phyloP scores from a whole-genome alignment of 2,797 vertebrate genomes.

The Cyclopterus lumpus region DNA sequence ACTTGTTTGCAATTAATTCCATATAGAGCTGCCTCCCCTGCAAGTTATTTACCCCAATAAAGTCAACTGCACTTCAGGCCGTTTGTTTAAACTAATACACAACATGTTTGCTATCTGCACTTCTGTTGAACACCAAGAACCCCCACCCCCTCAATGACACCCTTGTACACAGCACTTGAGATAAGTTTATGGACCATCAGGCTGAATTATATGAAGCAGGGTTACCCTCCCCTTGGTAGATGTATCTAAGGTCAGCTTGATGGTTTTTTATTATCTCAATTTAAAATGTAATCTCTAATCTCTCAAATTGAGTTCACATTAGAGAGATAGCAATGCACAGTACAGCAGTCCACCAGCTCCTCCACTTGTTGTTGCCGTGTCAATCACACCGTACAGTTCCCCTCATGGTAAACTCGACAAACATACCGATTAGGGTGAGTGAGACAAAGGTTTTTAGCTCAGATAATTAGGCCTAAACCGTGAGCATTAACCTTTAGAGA shows the following conservation, averaged over 20 bases:
- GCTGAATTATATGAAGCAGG: constrained; percentile 14
- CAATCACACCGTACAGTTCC: not conserved
- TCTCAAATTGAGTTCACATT: constrained; percentile 9
- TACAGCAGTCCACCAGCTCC: constrained; percentile 9
- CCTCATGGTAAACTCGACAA: not conserved
- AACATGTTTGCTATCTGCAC: constrained; percentile 63
- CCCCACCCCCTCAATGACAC: constrained; percentile 1
- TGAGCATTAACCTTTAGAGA: not conserved
- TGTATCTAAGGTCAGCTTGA: not conserved
- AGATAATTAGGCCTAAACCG: not conserved
- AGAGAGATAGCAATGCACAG: constrained; percentile 12
- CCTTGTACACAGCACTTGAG: constrained; percentile 3
- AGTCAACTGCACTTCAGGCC: constrained; percentile 78
- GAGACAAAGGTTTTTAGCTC: not conserved
- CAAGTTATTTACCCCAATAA: constrained; percentile 81
- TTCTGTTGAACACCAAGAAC: constrained; percentile 35
- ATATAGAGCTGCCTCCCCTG: constrained; percentile 76
- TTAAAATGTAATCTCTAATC: constrained; percentile 2
- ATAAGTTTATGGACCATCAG: not conserved
- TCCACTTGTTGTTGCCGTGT: constrained; percentile 1
- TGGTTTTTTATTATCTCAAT: constrained; percentile 6
- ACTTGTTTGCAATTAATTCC: constrained; percentile 84
- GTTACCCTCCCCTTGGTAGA: not conserved
- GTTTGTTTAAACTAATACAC: constrained; percentile 80
- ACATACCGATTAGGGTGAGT: not conserved